Evolutionary conservation across 2,888 invertebrate species (phyloP), one percentile per base, ranked within the genome.

Genomic region (Diadegma fenestrale): DNA sequence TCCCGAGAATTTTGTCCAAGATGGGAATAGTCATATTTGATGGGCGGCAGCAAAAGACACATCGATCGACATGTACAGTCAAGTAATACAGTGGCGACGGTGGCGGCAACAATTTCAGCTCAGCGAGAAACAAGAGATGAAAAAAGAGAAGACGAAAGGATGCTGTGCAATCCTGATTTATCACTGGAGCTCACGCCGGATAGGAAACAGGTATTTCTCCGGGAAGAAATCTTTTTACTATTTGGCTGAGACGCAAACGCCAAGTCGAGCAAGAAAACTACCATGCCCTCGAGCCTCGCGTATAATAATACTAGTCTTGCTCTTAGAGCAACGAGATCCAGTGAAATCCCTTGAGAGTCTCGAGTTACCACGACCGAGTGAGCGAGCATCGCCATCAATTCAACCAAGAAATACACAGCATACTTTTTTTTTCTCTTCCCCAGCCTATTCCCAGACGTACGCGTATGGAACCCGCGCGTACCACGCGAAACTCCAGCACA

Each of bases 181-280:
- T 84, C 85, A 80, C 86, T 84, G 80, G 4, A 26, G 58, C 84
- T 86, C 85, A 75, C 84, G 80, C 81, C 86, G 84, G 88, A 89
- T 88, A 87, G 88, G 83, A 87, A 89, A 89, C 88, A 88, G 89
- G 89, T 89, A 84, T 79, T 89, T 85, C 82, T 73, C 73, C 82
- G 87, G 73, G 86, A 78, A 82, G 73, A 86, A 80, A 87, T 82
- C 79, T 82, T 86, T 86, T 85, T 61, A 64, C 66, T 43, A 45
- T 78, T 80, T 80, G 48, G 19, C 33, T 58, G 45, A 45, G 64
- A 66, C 78, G 79, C 71, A 80, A 64, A 37, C 69, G 43, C 68
- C 43, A 37, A 76, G 69, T 76, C 84, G 26, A 79, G 82, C 58
- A 58, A 64, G 80, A 84, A 72, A 43, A 48, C 22, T 37, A 37